phyloP scores from a whole-genome alignment of 64 coral and sea anemone genomes.

The Pocillopora damicornis region DNA sequence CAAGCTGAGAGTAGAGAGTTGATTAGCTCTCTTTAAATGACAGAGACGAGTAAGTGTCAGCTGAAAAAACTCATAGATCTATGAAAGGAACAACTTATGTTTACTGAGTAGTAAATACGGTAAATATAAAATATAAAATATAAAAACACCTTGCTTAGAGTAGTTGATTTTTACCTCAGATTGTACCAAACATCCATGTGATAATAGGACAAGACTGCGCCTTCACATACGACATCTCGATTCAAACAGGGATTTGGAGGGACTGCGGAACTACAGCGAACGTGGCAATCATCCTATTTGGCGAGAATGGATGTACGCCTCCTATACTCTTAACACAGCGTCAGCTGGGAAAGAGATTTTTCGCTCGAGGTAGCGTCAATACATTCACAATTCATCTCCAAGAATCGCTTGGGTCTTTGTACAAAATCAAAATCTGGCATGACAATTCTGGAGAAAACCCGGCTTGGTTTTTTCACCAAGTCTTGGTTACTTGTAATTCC shows the following conservation, averaged over 20 bases:
- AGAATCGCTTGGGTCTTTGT: constrained; percentile 47
- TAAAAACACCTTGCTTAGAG: too few relatives aligned
- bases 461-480: constrained; percentile 80
- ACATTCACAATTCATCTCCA: constrained; percentile 65
- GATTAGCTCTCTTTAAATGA: too few relatives aligned
- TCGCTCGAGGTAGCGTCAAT: constrained; percentile 83
- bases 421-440: constrained; percentile 88
- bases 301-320: constrained; percentile 57
- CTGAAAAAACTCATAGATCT: too few relatives aligned
- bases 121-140: too few relatives aligned
- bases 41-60: too few relatives aligned
- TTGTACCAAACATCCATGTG: constrained; percentile 48
- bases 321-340: constrained; percentile 53
- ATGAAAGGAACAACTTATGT: too few relatives aligned
- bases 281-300: constrained; percentile 72
- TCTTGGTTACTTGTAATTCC: constrained; percentile 40
- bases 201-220: constrained; percentile 10
- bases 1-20: too few relatives aligned
- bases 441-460: constrained; percentile 78
- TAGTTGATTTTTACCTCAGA: background rate
- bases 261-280: constrained; percentile 78
- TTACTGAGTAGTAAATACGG: too few relatives aligned
- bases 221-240: constrained; percentile 56
- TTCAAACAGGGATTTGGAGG: constrained; percentile 81
- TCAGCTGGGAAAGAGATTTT: constrained; percentile 58